Base-by-base conservation (phyloP, 2,113 vertebrate genomes). In the Toxotes chatareus region DNA sequence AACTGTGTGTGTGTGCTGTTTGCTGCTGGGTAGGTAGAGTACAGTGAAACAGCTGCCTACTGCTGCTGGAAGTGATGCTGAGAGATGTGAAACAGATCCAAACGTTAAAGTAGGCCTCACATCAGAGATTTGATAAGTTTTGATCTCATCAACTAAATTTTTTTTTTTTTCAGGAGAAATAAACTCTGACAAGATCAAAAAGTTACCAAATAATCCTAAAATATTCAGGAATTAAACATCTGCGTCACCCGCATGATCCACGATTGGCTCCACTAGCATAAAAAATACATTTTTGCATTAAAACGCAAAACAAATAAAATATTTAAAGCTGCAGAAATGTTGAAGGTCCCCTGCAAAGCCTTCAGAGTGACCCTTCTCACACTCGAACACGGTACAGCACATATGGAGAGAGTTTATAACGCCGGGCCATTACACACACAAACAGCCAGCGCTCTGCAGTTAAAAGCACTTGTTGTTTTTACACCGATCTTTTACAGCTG, bases 381-480 rank as follows among this genome's bases (percentile, higher is more conserved):
- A 21, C 67, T 80, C 67, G 36, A 55, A 59, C 79, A n/a, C 27
- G 42, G 31, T 21, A 16, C 32, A 11, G 34, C 73, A 82, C 78
- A 92, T 74, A 87, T 73, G 65, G 61, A 79, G 32, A 38, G 72
- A 70, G 69, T 87, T 85, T 68, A 55, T 49, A 68, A 82, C 55
- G 31, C 23, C 17, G 69, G 47, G 55, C 68, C 70, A 70, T 86
- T 84, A 90, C 87, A 69, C 7, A 16, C 74, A 85, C 72, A 86
- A 88, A 90, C 82, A 89, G 74, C 62, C 78, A 34, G 27, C 7
- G 31, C 36, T 59, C 70, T 68, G 68, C 5, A 76, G 57, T 83
- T 84, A 72, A 84, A 85, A 72, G 76, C 60, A 6, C 64, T 83
- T 74, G 47, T 71, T 73, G 83, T 78, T 80, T 89, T 84, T 63